Base-by-base conservation (phyloP, 2,888 invertebrate species). In the Campopleginae sp. region DNA sequence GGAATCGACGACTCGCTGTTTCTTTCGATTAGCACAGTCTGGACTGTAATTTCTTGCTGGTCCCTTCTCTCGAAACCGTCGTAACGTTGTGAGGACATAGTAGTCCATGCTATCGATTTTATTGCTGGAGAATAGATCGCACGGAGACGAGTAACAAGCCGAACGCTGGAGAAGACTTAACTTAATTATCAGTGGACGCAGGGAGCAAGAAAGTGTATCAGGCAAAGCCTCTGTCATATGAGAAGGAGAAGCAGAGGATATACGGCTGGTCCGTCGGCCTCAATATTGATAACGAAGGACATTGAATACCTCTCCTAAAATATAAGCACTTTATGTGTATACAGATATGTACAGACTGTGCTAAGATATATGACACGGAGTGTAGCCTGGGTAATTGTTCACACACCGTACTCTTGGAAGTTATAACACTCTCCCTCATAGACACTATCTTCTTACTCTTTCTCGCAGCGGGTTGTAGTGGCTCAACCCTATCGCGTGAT, bases 261-360 rank as follows among this genome's bases (percentile, higher is more conserved):
- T 82, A 48, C 70, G 70, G 81, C 46, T 23, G 68, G 46, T 61
- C 51, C 77, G 61, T 77, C 75, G 51, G 72, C 75, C 68, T 75
- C 79, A 71, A 85, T 85, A 85, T 85, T 85, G 85, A 85, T 85
- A 85, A 70, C 65, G 46, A 65, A 51, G 78, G 77, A 78, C 75
- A 79, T 65, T 66, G 79, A 65, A 85, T 82, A 82, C 65, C 74
- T 65, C 33, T 61, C 75, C 70, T 71, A 38, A 31, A 63, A 79
- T 63, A 72, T 58, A n/a, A 10, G 14, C 38, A 33, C 44, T 23
- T 23, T 7, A n/a, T 70, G 38, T 71, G 51, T 42, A 27, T 33
- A 71, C 51, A 46, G 7, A 44, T 44, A 68, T n/a, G 17, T 61
- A 58, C n/a, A 51, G 48, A 27, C 27, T 58, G 14, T 4, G 33